Evolutionary conservation across 2,888 invertebrate genomes (phyloP).

Genomic region (Molorchus minor): DNA sequence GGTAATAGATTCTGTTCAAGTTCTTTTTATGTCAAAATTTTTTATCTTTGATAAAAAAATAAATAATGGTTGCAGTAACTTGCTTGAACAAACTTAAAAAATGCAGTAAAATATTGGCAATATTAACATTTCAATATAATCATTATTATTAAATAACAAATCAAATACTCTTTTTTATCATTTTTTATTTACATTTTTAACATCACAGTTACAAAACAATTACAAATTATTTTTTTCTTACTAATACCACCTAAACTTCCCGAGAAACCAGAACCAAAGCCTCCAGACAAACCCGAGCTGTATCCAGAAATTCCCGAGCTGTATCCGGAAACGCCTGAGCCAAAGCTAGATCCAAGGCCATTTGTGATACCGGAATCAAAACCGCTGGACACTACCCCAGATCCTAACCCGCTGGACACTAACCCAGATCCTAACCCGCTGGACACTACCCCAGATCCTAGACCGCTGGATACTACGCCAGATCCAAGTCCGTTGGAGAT

Average conservation of each 20-base stretch:
- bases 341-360: background rate
- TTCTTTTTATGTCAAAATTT: no score
- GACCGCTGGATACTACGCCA: background rate
- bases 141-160: no score
- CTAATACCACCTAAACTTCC: background rate
- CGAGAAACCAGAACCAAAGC: background rate
- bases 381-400: background rate
- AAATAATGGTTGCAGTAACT: no score
- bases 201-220: conserved; percentile 17
- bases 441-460: background rate
- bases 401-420: background rate
- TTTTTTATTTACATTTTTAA: conserved; percentile 13
- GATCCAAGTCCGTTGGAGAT: background rate
- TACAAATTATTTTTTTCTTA: conserved; percentile 1
- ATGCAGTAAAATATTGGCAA: no score
- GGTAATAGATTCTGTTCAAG: no score
- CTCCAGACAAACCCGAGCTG: background rate
- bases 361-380: background rate
- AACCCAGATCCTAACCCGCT: background rate
- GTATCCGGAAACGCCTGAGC: background rate
- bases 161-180: no score
- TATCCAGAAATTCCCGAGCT: background rate
- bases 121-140: no score
- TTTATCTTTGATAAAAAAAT: no score
- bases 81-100: no score